Evolutionary conservation across 2,797 vertebrate genomes (phyloP).

Genomic region (Pelochelys cantorii): DNA sequence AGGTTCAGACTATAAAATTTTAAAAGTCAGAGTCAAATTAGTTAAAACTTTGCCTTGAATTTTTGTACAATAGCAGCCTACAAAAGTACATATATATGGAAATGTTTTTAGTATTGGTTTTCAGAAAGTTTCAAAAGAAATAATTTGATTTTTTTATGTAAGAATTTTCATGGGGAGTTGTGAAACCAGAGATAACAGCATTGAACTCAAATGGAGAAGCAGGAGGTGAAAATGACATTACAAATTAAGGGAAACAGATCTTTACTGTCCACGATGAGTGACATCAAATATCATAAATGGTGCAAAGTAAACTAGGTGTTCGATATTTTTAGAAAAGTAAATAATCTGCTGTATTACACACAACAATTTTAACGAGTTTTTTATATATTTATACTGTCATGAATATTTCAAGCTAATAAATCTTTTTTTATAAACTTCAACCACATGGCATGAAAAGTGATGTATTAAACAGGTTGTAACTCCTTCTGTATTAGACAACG

Average conservation of each 20-base stretch:
- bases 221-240: slow-evolving; percentile 52
- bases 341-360: background rate
- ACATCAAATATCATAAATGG: slow-evolving; percentile 30
- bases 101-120: slow-evolving; percentile 24
- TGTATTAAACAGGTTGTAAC: background rate
- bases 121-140: slow-evolving; percentile 52
- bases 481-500: background rate
- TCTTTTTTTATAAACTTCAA: background rate
- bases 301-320: background rate
- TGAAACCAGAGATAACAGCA: slow-evolving; percentile 62
- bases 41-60: slow-evolving; percentile 40
- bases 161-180: slow-evolving; percentile 45
- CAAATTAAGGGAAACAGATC: slow-evolving; percentile 21
- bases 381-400: background rate
- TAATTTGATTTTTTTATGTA: slow-evolving; percentile 60
- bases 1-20: background rate
- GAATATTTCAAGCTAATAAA: background rate
- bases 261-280: background rate
- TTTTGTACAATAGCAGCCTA: background rate
- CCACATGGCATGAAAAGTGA: background rate
- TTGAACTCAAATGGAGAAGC: slow-evolving; percentile 3
- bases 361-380: background rate
- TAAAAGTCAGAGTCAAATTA: background rate
- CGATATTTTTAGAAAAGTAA: background rate
- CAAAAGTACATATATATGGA: background rate